Conservation (phyloP, 1,140 invertebrate species). For the Agrilus planipennis region DNA sequence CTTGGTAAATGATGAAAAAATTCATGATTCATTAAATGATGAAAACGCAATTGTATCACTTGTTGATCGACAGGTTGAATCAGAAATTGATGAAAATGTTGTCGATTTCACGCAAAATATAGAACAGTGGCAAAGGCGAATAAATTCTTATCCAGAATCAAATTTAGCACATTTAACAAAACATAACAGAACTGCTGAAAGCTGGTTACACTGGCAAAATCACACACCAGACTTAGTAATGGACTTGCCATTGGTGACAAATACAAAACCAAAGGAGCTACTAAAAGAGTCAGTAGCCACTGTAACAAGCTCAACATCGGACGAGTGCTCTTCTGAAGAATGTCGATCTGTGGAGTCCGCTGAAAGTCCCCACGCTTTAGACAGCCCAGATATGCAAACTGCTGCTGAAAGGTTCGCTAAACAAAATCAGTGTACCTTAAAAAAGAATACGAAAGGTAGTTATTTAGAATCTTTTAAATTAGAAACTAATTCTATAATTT, state of each 20-base stretch:
- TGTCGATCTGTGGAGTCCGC: constrained; percentile 12
- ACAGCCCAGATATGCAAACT: constrained; percentile 57
- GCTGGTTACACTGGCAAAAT: constrained; percentile 40
- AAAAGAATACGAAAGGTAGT: constrained; percentile 55
- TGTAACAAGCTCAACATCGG: constrained; percentile 12
- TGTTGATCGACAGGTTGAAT: background rate
- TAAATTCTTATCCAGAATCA: constrained; percentile 41
- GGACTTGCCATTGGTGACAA: constrained; percentile 55
- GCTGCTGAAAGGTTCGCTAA: constrained; percentile 63
- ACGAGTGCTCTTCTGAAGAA: constrained; percentile 17
- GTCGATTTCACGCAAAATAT: constrained; percentile 38
- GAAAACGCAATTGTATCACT: too few relatives aligned
- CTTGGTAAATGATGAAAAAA: too few relatives aligned
- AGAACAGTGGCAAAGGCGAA: constrained; percentile 49
- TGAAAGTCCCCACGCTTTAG: constrained; percentile 36
- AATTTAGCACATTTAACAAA: constrained; percentile 24
- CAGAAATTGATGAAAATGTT: constrained; percentile 23
- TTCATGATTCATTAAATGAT: too few relatives aligned
- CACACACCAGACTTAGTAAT: constrained; percentile 82
- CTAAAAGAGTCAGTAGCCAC: constrained; percentile 38
- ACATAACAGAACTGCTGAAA: constrained; percentile 39
- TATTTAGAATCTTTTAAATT: constrained; percentile 18
- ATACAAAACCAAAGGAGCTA: constrained; percentile 35
- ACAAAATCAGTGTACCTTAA: constrained; percentile 70
- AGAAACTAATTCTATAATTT: constrained; percentile 7